These are phyloP conservation scores for Escarpia spicata DNA, from an alignment of 2,888 invertebrate species.

Conservation along the genomic window DNA sequence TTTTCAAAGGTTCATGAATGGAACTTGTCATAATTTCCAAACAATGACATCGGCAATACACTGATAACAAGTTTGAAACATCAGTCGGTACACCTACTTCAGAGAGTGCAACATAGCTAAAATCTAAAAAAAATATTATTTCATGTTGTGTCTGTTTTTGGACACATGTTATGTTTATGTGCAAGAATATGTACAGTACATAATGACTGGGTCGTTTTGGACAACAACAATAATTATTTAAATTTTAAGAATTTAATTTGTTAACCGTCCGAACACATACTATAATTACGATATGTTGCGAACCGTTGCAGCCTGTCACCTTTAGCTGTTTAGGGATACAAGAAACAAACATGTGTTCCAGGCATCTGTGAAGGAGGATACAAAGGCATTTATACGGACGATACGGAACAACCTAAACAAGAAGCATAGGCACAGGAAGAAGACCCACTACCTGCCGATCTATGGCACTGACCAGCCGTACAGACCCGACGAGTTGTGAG, in stretches of 20 bases:
- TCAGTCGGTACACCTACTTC: background rate
- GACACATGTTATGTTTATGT: no score
- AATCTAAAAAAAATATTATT: no score
- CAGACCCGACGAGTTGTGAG: background rate
- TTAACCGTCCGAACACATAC: no score
- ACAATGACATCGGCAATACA: background rate
- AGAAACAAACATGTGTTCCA: conserved; percentile 42
- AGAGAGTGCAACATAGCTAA: background rate
- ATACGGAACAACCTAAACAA: conserved; percentile 64
- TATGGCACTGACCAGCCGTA: conserved; percentile 26
- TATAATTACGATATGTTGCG: no score
- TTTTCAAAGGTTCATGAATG: background rate
- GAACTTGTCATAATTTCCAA: background rate
- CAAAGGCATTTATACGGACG: conserved; percentile 65
- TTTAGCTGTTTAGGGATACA: no score
- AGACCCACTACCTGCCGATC: conserved; percentile 56
- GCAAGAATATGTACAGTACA: no score
- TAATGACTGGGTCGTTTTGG: no score
- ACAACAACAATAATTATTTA: no score
- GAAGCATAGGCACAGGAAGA: conserved; percentile 50
- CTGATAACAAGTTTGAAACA: background rate
- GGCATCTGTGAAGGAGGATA: conserved; percentile 65
- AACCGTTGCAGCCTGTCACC: no score
- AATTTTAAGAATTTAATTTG: no score
- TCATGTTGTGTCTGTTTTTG: no score